These are phyloP conservation scores for Bellardia bayeri DNA, from an alignment of 2,888 invertebrate species.

Conservation along the genomic window DNA sequence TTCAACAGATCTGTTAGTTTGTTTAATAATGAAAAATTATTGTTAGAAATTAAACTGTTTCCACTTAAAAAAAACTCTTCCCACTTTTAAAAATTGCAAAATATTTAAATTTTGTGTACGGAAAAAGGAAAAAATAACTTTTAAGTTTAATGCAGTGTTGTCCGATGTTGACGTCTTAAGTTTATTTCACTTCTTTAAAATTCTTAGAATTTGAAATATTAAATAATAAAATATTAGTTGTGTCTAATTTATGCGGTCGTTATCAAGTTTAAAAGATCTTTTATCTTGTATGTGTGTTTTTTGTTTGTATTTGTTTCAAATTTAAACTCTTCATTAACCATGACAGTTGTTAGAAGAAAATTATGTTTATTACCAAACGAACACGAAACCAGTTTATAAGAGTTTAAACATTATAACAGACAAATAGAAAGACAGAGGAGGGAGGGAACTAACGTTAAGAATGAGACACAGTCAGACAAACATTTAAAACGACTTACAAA, in stretches of 20 bases:
- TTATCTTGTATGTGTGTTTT: slow-evolving; percentile 15
- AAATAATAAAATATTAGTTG: not conserved
- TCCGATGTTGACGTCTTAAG: too few relatives aligned
- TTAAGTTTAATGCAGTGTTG: too few relatives aligned
- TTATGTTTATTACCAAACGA: slow-evolving; percentile 45
- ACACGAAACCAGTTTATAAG: slow-evolving; percentile 45
- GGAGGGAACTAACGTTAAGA: not conserved
- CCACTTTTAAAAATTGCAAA: too few relatives aligned
- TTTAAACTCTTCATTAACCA: slow-evolving; percentile 63
- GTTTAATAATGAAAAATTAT: too few relatives aligned
- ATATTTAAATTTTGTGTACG: too few relatives aligned
- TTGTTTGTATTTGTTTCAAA: not conserved
- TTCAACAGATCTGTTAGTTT: too few relatives aligned
- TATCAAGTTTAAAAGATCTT: slow-evolving; percentile 51
- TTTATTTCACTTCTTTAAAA: too few relatives aligned
- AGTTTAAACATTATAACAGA: not conserved
- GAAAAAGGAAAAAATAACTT: too few relatives aligned
- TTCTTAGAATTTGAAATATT: too few relatives aligned
- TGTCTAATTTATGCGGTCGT: not conserved
- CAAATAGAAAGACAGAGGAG: too few relatives aligned
- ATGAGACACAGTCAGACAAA: not conserved
- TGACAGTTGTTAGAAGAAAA: slow-evolving; percentile 56
- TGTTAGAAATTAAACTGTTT: too few relatives aligned
- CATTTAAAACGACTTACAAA: slow-evolving; percentile 11
- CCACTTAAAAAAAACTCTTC: too few relatives aligned